Conservation (phyloP, 2,888 invertebrate genomes). For the Cosmia trapezina region DNA sequence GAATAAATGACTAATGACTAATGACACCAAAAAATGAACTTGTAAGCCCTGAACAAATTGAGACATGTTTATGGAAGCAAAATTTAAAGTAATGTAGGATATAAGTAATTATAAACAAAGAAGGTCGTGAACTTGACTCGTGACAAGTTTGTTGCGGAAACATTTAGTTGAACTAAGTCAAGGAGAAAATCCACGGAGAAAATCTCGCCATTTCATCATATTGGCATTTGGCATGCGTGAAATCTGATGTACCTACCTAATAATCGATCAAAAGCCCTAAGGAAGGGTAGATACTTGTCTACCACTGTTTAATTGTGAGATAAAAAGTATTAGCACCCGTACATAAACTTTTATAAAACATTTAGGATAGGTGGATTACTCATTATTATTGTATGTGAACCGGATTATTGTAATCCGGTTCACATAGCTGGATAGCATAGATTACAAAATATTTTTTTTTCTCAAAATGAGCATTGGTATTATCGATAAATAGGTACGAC, state of each 20-base stretch:
- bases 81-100: background rate
- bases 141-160: constrained; percentile 24
- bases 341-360: too few species aligned
- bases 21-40: background rate
- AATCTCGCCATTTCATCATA: constrained; percentile 11
- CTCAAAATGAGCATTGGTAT: too few species aligned
- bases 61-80: background rate
- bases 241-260: constrained; percentile 30
- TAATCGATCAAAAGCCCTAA: background rate
- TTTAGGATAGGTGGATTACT: background rate
- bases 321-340: background rate
- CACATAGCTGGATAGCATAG: too few species aligned
- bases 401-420: too few species aligned
- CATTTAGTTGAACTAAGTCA: constrained; percentile 21
- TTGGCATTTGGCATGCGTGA: background rate
- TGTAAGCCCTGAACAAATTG: background rate
- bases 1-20: too few species aligned
- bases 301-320: background rate
- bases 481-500: background rate
- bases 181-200: constrained; percentile 18
- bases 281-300: background rate
- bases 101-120: background rate
- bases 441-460: too few species aligned
- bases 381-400: background rate
- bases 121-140: constrained; percentile 30